Percentiles rank a stretch among this genome's conserved stretches.
Conservation (phyloP, 53 echinoderm and acorn worm genomes). For the Crossaster papposus region DNA sequence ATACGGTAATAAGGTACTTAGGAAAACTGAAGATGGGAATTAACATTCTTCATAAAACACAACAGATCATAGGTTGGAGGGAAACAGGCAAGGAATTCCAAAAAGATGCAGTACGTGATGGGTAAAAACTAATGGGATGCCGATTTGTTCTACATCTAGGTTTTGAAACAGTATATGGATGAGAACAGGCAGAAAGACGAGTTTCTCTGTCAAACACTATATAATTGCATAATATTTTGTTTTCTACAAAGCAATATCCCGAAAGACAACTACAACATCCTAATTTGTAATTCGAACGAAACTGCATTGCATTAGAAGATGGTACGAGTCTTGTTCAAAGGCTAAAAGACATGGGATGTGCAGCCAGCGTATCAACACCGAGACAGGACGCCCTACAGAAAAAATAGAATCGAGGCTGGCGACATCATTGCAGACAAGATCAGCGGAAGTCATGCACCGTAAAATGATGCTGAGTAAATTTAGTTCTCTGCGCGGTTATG, state of each 20-base stretch:
- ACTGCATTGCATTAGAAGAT: background rate
- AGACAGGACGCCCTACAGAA: background rate
- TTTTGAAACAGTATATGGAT: too few relatives aligned
- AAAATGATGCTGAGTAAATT: background rate
- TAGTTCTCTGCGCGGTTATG: background rate
- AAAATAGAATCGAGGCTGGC: background rate
- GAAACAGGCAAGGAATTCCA: too few relatives aligned
- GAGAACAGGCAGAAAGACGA: too few relatives aligned
- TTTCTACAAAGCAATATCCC: background rate
- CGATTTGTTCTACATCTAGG: too few relatives aligned
- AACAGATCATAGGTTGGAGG: too few relatives aligned
- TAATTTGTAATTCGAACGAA: background rate
- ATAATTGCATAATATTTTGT: background rate
- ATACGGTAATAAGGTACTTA: too few relatives aligned
- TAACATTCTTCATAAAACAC: too few relatives aligned
- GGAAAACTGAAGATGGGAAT: too few relatives aligned
- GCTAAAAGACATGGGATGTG: background rate
- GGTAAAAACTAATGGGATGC: too few relatives aligned
- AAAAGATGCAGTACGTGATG: too few relatives aligned
- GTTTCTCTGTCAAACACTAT: too few relatives aligned
- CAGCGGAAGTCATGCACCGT: background rate
- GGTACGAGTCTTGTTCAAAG: background rate
- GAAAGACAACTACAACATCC: background rate
- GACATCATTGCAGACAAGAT: background rate
- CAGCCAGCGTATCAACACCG: background rate